Evolutionary conservation across 2,888 invertebrate species (phyloP).

Genomic region (Tiliacea citrago): DNA sequence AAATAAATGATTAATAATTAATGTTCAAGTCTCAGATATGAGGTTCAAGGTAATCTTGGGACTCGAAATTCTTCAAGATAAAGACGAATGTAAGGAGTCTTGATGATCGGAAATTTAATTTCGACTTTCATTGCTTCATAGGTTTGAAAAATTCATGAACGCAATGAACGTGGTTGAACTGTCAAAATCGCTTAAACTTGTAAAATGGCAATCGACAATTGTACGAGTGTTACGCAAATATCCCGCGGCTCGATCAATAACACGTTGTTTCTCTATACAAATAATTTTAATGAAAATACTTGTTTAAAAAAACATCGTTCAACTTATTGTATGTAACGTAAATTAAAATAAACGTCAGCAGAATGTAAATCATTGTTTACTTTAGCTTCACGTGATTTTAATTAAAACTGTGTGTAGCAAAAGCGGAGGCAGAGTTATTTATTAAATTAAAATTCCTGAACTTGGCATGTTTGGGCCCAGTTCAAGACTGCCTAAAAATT

Average conservation of each 20-base stretch:
- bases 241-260: background rate
- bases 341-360: conserved; percentile 25
- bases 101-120: background rate
- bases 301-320: conserved; percentile 4
- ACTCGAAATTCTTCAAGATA: too few relatives aligned
- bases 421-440: conserved; percentile 22
- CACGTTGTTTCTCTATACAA: background rate
- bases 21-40: background rate
- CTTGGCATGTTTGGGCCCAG: background rate
- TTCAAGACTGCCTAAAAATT: conserved; percentile 1
- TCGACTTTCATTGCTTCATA: background rate
- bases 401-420: conserved; percentile 25
- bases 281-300: conserved; percentile 11
- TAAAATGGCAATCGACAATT: too few relatives aligned
- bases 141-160: background rate
- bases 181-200: too few relatives aligned
- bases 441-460: conserved; percentile 34
- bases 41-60: background rate
- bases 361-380: conserved; percentile 22
- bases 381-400: conserved; percentile 20
- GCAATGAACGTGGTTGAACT: background rate
- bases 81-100: background rate
- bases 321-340: background rate
- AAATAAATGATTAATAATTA: too few relatives aligned
- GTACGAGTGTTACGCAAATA: too few relatives aligned